Percentiles rank a stretch among this genome's conserved stretches.
phyloP scores from a whole-genome alignment of 2,113 vertebrate genomes.

The Bufo bufo region DNA sequence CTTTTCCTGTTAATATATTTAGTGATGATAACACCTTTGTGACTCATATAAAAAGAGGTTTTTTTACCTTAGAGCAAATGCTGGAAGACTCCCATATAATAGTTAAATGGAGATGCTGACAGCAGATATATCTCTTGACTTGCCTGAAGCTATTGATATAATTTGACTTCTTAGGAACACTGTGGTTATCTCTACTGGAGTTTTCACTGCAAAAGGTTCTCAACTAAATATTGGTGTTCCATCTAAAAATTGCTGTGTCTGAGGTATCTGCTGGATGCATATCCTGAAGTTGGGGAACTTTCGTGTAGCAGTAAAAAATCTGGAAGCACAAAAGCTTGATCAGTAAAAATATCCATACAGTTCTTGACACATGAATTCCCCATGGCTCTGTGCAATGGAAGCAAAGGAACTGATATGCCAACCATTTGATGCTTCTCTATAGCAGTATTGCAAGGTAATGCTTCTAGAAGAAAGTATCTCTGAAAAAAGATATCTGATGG shows the following conservation, averaged over 20 bases:
- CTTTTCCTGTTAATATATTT: conserved; percentile 16
- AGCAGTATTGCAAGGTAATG: no score
- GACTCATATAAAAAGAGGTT: conserved; percentile 24
- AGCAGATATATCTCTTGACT: conserved; percentile 36
- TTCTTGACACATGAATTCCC: neutral
- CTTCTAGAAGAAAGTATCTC: no score
- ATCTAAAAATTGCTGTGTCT: neutral
- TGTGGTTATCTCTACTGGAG: conserved; percentile 30
- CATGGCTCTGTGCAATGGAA: neutral
- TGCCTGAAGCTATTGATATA: conserved; percentile 34
- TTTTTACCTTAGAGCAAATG: conserved; percentile 22
- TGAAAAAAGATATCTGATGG: no score
- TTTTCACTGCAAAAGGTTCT: conserved; percentile 24
- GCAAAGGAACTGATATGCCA: no score
- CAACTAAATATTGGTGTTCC: neutral
- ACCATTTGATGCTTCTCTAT: no score
- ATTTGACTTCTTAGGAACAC: conserved; percentile 34
- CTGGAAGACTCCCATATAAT: conserved; percentile 19
- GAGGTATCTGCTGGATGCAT: neutral
- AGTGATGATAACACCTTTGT: conserved; percentile 26
- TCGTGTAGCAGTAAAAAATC: neutral
- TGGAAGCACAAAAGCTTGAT: neutral
- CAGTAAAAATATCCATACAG: neutral
- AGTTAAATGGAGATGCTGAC: conserved; percentile 1
- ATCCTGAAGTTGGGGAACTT: neutral